These are phyloP conservation scores for Eidolon helvum DNA, from an alignment of 2,113 vertebrate species.

Conservation along the genomic window DNA sequence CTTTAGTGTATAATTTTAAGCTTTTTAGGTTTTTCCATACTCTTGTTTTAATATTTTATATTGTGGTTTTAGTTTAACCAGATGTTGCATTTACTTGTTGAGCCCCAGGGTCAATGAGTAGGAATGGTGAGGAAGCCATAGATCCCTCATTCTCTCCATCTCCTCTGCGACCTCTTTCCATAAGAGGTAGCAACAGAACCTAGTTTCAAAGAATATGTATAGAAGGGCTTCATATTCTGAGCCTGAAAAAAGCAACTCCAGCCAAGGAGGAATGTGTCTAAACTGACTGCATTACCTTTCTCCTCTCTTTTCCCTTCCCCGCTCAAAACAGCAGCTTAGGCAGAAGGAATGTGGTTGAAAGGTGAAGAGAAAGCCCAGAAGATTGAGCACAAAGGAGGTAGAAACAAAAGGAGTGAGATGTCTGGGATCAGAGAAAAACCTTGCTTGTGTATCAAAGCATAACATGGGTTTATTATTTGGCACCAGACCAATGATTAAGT, in stretches of 20 bases:
- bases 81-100: conserved; percentile 53
- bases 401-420: conserved; percentile 50
- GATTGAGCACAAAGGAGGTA: conserved; percentile 59
- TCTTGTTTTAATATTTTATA: conserved; percentile 69
- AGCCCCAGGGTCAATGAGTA: conserved; percentile 6
- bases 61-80: conserved; percentile 62
- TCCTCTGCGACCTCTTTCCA: background rate
- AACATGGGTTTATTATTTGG: conserved; percentile 24
- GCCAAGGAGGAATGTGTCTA: conserved; percentile 53
- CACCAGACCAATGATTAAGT: conserved; percentile 11
- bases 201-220: conserved; percentile 17
- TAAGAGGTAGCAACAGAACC: background rate
- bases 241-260: conserved; percentile 32
- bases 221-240: background rate
- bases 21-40: conserved; percentile 47
- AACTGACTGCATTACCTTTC: conserved; percentile 55
- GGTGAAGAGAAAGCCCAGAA: conserved; percentile 58
- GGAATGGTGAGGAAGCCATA: background rate
- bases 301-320: conserved; percentile 48
- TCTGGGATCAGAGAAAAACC: conserved; percentile 37
- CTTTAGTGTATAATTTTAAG: conserved; percentile 68
- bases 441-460: background rate
- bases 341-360: conserved; percentile 69
- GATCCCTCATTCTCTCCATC: background rate
- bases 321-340: conserved; percentile 30